A percentile compares a stretch with the other conserved stretches of the same genome.
phyloP scores from a whole-genome alignment of 2,888 invertebrate genomes.

The Galeruca laticollis region DNA sequence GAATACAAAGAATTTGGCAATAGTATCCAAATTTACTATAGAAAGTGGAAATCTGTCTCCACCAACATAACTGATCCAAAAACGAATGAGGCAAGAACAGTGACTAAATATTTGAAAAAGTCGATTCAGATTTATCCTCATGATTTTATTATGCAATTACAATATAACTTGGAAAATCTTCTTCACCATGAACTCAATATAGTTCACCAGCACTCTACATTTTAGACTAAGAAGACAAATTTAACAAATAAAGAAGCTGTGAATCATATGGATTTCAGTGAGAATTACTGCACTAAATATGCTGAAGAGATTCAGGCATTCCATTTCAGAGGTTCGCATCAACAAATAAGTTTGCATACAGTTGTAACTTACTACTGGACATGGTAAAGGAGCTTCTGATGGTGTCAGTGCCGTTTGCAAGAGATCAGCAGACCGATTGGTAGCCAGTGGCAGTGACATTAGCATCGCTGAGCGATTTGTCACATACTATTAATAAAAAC shows the following conservation, averaged over 20 bases:
- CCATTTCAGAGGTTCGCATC: too few relatives aligned
- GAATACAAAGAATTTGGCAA: slow-evolving; percentile 27
- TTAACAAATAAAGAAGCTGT: slow-evolving; percentile 39
- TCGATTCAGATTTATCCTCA: slow-evolving; percentile 14
- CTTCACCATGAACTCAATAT: too few relatives aligned
- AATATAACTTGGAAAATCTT: neutral
- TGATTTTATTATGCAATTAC: slow-evolving; percentile 16
- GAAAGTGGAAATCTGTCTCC: slow-evolving; percentile 21
- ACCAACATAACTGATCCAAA: slow-evolving; percentile 8
- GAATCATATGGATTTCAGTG: slow-evolving; percentile 45
- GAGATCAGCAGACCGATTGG: neutral
- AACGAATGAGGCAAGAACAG: slow-evolving; percentile 11
- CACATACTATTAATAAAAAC: neutral
- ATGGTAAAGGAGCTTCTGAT: neutral
- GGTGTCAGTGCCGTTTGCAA: neutral
- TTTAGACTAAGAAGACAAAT: slow-evolving; percentile 29
- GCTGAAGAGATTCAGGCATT: too few relatives aligned
- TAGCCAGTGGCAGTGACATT: neutral
- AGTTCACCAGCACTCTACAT: too few relatives aligned
- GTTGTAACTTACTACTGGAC: neutral
- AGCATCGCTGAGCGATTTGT: neutral
- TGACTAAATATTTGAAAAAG: slow-evolving; percentile 17
- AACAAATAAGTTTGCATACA: too few relatives aligned
- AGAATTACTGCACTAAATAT: too few relatives aligned
- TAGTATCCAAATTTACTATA: slow-evolving; percentile 12